Conservation (phyloP, 2,888 invertebrate species). For the Acleris emargana region DNA sequence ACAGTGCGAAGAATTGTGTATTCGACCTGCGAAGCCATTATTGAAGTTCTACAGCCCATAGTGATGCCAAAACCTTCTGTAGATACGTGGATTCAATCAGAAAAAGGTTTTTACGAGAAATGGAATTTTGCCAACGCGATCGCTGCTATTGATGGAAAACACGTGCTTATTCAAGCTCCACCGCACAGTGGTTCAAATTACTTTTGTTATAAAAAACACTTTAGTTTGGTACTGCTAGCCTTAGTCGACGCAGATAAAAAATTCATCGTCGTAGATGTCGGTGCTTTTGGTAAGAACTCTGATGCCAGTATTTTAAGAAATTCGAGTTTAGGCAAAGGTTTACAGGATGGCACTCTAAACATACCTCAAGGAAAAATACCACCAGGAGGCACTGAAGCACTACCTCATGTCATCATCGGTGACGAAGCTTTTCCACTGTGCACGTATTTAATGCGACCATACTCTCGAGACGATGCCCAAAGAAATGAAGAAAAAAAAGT, state of each 20-base stretch:
- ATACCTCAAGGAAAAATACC: conserved; percentile 25
- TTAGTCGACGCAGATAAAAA: conserved; percentile 39
- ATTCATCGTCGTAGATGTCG: conserved; percentile 39
- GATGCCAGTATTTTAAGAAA: conserved; percentile 39
- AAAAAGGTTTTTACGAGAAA: no score
- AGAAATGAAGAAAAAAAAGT: no score
- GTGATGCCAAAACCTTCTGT: conserved; percentile 20
- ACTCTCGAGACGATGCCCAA: no score
- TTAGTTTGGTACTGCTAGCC: conserved; percentile 39
- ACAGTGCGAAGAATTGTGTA: conserved; percentile 32
- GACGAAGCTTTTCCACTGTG: no score
- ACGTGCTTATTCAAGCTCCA: conserved; percentile 22
- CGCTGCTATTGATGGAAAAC: no score
- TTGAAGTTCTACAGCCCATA: conserved; percentile 26
- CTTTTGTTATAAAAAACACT: conserved; percentile 38
- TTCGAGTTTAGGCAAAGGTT: conserved; percentile 39
- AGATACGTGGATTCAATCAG: conserved; percentile 27
- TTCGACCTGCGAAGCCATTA: conserved; percentile 23
- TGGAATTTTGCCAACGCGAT: no score
- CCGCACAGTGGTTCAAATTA: conserved; percentile 38
- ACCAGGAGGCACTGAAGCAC: conserved; percentile 29
- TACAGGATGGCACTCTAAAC: conserved; percentile 32
- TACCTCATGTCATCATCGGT: no score
- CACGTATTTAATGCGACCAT: no score
- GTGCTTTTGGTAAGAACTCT: conserved; percentile 40